Percentiles rank a stretch among this genome's conserved stretches.
phyloP scores from a whole-genome alignment of 2,888 invertebrate genomes.

The Sinopyrophorus schimmeli region DNA sequence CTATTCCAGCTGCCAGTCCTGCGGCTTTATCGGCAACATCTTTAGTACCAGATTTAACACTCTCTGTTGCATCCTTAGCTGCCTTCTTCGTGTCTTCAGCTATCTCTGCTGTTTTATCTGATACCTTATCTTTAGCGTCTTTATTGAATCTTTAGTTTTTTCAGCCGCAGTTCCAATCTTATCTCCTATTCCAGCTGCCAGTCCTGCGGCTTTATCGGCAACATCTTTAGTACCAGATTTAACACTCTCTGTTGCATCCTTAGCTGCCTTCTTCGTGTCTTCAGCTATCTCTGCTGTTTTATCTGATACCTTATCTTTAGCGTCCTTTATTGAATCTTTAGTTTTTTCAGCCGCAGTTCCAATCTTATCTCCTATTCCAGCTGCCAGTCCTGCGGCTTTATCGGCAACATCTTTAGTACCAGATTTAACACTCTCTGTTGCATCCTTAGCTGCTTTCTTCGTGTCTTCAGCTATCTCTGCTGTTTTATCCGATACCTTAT shows the following conservation, averaged over 20 bases:
- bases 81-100: background rate
- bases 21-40: background rate
- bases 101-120: background rate
- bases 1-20: background rate
- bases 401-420: background rate
- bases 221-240: conserved; percentile 6
- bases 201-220: conserved; percentile 14
- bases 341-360: too few species aligned
- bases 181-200: conserved; percentile 14
- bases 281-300: background rate
- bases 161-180: conserved; percentile 11
- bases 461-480: background rate
- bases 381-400: too few species aligned
- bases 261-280: background rate
- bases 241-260: conserved; percentile 5
- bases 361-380: too few species aligned
- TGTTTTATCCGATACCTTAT: too few species aligned
- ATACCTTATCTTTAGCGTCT: background rate
- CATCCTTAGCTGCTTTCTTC: background rate
- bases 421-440: background rate
- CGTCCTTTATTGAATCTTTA: too few species aligned
- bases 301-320: too few species aligned
- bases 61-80: background rate
- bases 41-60: background rate
- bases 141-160: background rate